Percentiles rank a stretch among this genome's conserved stretches.
Evolutionary conservation across 2,888 invertebrate genomes (phyloP).

Genomic region (Euclidia mi): DNA sequence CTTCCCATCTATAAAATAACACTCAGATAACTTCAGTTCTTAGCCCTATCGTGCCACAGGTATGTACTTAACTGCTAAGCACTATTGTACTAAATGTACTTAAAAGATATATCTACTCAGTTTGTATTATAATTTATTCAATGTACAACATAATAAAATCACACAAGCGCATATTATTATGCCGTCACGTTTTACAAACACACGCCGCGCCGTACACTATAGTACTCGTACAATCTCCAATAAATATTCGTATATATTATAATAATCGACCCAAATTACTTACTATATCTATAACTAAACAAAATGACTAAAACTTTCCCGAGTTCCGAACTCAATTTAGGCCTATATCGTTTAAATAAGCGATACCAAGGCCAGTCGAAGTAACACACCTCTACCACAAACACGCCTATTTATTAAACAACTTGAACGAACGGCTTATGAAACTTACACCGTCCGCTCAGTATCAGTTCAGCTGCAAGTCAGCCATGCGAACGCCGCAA

Average conservation of each 20-base stretch:
- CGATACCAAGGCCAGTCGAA: conserved; percentile 73
- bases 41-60: too few species aligned
- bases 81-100: background rate
- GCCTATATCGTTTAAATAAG: conserved; percentile 71
- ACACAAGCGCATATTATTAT: background rate
- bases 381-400: conserved; percentile 58
- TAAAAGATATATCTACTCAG: background rate
- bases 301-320: conserved; percentile 62
- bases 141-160: background rate
- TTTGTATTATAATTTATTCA: conserved; percentile 9
- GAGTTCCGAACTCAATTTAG: conserved; percentile 66
- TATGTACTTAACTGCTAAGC: too few species aligned
- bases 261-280: conserved; percentile 22
- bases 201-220: background rate
- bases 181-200: conserved; percentile 13
- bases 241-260: background rate
- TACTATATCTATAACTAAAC: conserved; percentile 42
- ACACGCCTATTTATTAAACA: conserved; percentile 44
- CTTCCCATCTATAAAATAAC: background rate
- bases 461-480: conserved; percentile 17
- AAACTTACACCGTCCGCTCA: conserved; percentile 47
- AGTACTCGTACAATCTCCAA: background rate
- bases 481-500: conserved; percentile 44
- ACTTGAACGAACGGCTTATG: conserved; percentile 22
- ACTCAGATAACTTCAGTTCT: background rate